Evolutionary conservation across 2,797 vertebrate species (phyloP).

Genomic region (Delichon dasypus): DNA sequence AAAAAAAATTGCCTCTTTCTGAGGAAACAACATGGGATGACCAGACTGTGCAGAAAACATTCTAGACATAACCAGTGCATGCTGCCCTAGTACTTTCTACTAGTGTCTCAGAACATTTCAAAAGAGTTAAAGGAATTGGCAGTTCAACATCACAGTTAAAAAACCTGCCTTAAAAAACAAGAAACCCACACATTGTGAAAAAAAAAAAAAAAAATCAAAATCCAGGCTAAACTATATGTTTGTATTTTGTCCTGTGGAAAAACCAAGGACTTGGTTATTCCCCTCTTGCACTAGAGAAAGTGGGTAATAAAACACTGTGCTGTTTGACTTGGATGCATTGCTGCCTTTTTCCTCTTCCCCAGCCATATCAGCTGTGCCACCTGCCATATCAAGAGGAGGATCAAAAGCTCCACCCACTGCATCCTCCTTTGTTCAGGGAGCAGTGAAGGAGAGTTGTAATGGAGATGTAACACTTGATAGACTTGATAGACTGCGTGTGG

Average conservation of each 20-base stretch:
- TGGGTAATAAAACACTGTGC: neutral
- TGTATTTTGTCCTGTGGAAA: neutral
- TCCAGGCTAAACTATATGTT: neutral
- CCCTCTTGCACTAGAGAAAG: neutral
- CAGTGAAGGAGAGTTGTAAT: neutral
- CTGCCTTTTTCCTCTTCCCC: neutral
- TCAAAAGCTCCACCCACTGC: conserved; percentile 52
- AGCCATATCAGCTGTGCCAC: conserved; percentile 2
- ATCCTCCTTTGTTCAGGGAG: conserved; percentile 44
- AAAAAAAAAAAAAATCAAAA: neutral
- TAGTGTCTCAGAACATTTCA: neutral
- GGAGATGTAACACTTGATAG: conserved; percentile 34
- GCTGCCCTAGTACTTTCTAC: neutral
- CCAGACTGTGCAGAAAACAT: conserved; percentile 25
- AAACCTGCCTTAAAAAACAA: neutral
- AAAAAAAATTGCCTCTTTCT: conserved; percentile 27
- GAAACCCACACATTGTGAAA: neutral
- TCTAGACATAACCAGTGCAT: neutral
- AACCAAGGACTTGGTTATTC: neutral
- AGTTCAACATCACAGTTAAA: neutral
- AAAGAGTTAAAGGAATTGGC: neutral
- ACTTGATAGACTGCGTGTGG: neutral
- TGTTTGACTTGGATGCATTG: neutral
- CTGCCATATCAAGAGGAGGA: conserved; percentile 48
- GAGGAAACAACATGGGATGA: conserved; percentile 33